Evolutionary conservation across 2,113 vertebrate genomes (phyloP), one percentile per base, ranked within the genome.

Genomic region (Eurystomus gularis): DNA sequence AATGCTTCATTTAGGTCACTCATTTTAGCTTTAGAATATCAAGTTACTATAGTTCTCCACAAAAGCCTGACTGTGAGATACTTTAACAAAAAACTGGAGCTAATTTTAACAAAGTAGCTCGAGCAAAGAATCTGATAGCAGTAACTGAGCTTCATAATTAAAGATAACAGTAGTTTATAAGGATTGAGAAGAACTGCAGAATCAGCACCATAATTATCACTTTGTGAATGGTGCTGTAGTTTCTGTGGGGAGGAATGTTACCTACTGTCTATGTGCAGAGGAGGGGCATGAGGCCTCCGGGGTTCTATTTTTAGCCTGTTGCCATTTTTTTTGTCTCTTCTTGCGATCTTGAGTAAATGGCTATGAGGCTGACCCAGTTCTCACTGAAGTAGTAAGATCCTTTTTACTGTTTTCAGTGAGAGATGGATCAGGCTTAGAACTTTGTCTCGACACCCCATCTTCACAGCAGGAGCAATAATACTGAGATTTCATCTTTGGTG

Each of bases 1-100:
- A 96, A 80, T 79, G 25, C 62, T 94, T 94, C 83, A 58, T 77
- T 92, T 44, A 79, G 77, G 86, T 92, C 88, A 69, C 73, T 95
- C 24, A 17, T 44, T 94, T 92, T 87, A 72, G 61, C 29, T 92
- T 88, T 76, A 85, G 70, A 79, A 85, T 93, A 94, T 96, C 78
- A 57, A 65, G 66, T 96, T 96, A 69, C 93, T 85, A 16, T 10
- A 57, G 29, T 89, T 93, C 76, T 88, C 39, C 81, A 73, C 49
- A 76, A 92, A 93, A 73, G 40, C 49, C 54, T 82, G 65, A 84
- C 42, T 87, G 37, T 92, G 66, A 85, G 52, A 91, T 89, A 80
- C 71, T 89, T 92, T 80, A 87, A 72, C 49, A 94, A 88, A 91
- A 79, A 71, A 76, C 3, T 62, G 11, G 31, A 49, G 48, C 21